Evolutionary conservation across 2,797 vertebrate genomes (phyloP).

Genomic region (Champsocephalus esox): DNA sequence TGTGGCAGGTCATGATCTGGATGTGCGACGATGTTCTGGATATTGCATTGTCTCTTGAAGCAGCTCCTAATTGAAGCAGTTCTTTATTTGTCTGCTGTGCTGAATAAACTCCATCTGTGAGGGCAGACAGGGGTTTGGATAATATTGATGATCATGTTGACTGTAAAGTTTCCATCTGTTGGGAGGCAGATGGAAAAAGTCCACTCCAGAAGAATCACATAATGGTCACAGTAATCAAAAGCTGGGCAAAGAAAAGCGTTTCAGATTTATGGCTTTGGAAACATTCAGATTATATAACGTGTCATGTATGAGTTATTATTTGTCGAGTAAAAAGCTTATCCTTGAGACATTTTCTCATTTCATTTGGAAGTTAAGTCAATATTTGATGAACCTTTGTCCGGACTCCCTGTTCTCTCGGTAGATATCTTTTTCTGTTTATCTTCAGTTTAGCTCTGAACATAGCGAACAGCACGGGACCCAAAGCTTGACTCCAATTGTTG

Average conservation of each 20-base stretch:
- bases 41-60: conserved; percentile 1
- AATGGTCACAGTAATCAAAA: background rate
- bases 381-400: conserved; percentile 31
- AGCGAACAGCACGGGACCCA: no score
- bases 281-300: background rate
- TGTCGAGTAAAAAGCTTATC: conserved; percentile 34
- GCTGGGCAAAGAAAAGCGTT: background rate
- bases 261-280: background rate
- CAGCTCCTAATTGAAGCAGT: conserved; percentile 12
- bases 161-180: background rate
- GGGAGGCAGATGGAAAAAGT: background rate
- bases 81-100: background rate
- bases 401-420: conserved; percentile 22
- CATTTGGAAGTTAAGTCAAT: conserved; percentile 19
- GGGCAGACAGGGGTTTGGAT: background rate
- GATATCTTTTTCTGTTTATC: conserved; percentile 30
- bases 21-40: background rate
- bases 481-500: no score
- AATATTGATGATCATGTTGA: conserved; percentile 20
- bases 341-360: conserved; percentile 5
- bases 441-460: conserved; percentile 8
- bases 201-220: background rate
- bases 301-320: conserved; percentile 8
- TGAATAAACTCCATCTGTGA: conserved; percentile 19
- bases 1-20: conserved; percentile 28